These are phyloP conservation scores for Cephus pygmeus DNA, from an alignment of 2,888 invertebrate genomes.

Conservation along the genomic window DNA sequence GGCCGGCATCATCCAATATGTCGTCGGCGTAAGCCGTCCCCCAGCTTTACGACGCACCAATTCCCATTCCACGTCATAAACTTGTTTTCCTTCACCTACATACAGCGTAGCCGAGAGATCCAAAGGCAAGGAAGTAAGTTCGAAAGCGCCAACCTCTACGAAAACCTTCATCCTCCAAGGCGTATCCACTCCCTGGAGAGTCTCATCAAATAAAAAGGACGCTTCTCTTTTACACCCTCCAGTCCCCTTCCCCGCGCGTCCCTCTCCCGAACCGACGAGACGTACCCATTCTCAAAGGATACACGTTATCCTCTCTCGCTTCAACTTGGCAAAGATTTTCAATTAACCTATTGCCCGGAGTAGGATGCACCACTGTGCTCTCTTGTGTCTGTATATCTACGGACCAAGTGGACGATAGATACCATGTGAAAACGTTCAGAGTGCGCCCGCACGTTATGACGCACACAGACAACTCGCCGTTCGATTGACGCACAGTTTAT, in stretches of 20 bases:
- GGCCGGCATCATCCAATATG: conserved; percentile 14
- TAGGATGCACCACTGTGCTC: background rate
- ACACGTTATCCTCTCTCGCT: background rate
- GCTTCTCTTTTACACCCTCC: conserved; percentile 10
- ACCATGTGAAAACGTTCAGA: background rate
- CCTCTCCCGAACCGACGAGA: background rate
- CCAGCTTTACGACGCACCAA: conserved; percentile 41
- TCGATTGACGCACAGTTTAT: background rate
- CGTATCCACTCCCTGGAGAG: conserved; percentile 14
- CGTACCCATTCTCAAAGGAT: background rate
- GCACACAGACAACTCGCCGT: background rate
- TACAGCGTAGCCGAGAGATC: background rate
- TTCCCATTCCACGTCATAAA: conserved; percentile 47
- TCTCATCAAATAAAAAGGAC: conserved; percentile 28
- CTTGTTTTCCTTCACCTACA: conserved; percentile 39
- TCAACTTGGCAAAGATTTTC: background rate
- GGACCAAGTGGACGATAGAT: background rate
- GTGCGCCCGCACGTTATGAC: background rate
- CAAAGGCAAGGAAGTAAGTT: background rate
- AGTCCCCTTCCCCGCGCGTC: background rate
- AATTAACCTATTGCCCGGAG: background rate
- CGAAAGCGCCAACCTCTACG: conserved; percentile 1
- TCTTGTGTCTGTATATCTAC: background rate
- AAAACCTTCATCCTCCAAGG: background rate
- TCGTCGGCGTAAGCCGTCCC: conserved; percentile 12